Conservation (phyloP, 1,140 invertebrate genomes). For the Papilio polyxenes region DNA sequence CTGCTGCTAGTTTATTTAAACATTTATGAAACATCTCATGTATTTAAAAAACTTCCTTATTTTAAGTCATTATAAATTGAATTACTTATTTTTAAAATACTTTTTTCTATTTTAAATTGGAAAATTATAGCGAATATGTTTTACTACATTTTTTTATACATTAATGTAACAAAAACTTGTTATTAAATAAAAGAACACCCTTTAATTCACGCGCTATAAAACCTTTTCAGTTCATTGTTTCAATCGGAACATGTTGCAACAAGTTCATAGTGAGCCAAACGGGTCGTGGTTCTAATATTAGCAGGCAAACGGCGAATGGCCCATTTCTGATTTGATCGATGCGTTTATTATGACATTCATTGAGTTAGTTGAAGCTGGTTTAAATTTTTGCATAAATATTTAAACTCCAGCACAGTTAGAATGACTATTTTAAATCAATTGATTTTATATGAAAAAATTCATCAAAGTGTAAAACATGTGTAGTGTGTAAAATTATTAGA, state of each 20-base stretch:
- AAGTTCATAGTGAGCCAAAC: slow-evolving; percentile 43
- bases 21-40: not conserved
- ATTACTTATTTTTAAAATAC: not conserved
- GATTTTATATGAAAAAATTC: no score
- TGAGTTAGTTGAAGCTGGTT: not conserved
- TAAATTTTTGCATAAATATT: not conserved
- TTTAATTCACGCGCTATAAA: not conserved
- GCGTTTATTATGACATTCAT: slow-evolving; percentile 46
- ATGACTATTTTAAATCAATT: no score
- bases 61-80: not conserved
- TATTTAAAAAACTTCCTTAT: no score
- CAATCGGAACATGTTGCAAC: slow-evolving; percentile 52
- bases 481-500: no score
- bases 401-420: no score
- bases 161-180: not conserved
- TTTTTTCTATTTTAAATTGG: not conserved
- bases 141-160: not conserved
- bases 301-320: slow-evolving; percentile 56
- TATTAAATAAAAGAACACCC: slow-evolving; percentile 10
- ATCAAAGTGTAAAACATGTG: no score
- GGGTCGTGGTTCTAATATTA: slow-evolving; percentile 42
- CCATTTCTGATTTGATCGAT: slow-evolving; percentile 57
- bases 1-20: not conserved
- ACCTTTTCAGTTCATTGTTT: slow-evolving; percentile 44
- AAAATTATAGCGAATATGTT: not conserved